These are phyloP conservation scores for Micronycteris hirsuta DNA, from an alignment of 2,113 vertebrate genomes.

Conservation along the genomic window DNA sequence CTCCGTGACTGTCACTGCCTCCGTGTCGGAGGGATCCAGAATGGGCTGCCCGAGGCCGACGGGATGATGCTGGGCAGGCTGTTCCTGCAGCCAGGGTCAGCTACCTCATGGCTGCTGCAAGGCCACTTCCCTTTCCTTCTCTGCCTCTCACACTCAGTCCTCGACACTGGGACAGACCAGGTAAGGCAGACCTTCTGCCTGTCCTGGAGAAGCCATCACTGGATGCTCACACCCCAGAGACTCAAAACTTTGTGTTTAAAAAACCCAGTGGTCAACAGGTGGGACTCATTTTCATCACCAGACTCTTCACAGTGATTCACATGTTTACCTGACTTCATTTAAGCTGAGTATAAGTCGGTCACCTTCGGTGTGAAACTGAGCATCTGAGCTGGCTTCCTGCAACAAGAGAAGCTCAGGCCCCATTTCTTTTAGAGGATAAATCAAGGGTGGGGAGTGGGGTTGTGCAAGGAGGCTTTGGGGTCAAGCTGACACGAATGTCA, in stretches of 20 bases:
- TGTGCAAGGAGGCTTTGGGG: neutral
- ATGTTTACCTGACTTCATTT: conserved; percentile 54
- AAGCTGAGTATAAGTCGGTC: conserved; percentile 31
- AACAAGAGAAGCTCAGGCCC: neutral
- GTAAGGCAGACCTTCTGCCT: neutral
- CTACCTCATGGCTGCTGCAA: neutral
- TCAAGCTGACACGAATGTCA: neutral
- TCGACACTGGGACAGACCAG: neutral
- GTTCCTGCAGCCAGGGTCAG: neutral
- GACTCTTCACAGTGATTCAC: neutral
- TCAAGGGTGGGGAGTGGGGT: neutral
- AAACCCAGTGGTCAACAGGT: neutral
- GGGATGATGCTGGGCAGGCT: neutral
- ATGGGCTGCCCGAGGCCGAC: neutral
- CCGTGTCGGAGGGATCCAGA: neutral
- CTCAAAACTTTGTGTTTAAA: neutral
- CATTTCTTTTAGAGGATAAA: neutral
- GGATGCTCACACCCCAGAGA: neutral
- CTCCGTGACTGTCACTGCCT: neutral
- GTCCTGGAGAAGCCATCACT: neutral
- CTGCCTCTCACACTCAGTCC: neutral
- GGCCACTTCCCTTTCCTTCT: neutral
- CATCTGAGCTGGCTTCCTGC: conserved; percentile 60
- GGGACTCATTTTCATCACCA: neutral
- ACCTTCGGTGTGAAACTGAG: conserved; percentile 7